phyloP scores from a whole-genome alignment of 2,888 invertebrate genomes.

The Drosophila tanythrix region DNA sequence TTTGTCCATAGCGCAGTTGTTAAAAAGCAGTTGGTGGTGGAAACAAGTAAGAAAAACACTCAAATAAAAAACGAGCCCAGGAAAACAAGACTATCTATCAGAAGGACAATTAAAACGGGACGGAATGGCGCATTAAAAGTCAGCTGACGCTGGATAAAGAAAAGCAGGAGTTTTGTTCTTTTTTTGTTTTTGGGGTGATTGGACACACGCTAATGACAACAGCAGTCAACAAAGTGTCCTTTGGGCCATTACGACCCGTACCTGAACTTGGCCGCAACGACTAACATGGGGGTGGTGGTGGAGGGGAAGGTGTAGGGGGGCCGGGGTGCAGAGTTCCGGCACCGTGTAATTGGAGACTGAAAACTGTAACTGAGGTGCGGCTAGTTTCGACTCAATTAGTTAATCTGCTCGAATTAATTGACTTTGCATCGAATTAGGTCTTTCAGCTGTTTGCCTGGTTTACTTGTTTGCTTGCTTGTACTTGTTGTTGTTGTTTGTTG shows the following conservation, averaged over 20 bases:
- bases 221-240: conserved; percentile 55
- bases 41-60: conserved; percentile 12
- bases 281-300: background rate
- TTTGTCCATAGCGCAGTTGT: conserved; percentile 12
- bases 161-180: conserved; percentile 7
- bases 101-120: conserved; percentile 65
- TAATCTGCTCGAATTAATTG: conserved; percentile 77
- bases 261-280: conserved; percentile 65
- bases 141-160: conserved; percentile 42
- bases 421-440: conserved; percentile 76
- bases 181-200: conserved; percentile 51
- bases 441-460: conserved; percentile 60
- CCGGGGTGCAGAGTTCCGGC: background rate
- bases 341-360: conserved; percentile 58
- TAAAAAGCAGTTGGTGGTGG: conserved; percentile 27
- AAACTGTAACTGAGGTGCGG: conserved; percentile 64
- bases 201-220: conserved; percentile 70
- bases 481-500: conserved; percentile 3
- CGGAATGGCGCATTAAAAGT: conserved; percentile 68
- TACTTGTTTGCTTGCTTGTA: conserved; percentile 9
- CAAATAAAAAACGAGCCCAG: conserved; percentile 8
- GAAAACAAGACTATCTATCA: conserved; percentile 56
- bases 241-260: conserved; percentile 48
- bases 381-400: conserved; percentile 71
- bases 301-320: background rate